Evolutionary conservation across 2,797 vertebrate species (phyloP), one percentile per base, ranked within the genome.

Genomic region (Rhinella marina): DNA sequence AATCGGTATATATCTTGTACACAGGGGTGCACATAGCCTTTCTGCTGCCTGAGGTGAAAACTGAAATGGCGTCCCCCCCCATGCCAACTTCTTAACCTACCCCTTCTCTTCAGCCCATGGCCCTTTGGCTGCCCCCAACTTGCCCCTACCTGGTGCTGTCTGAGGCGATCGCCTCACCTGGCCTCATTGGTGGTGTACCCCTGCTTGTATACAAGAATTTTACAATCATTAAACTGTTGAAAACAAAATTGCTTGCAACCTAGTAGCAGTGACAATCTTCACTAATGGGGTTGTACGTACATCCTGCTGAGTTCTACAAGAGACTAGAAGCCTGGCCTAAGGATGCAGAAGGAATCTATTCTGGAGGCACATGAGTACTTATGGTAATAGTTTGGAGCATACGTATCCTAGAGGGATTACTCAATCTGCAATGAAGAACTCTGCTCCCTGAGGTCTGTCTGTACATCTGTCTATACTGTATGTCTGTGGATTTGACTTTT

Each of bases 401-500:
- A 72, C 48, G 6, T 73, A 11, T 84, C 52, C 27, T 41, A 14
- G 7, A n/a, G 17, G 29, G 25, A 72, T 23, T 23, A 41, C 11
- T 61, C 78, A 61, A 41, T 16, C 62, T 50, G 32, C 23, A 14
- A 52, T 54, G 19, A 12, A 13, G 19, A 14, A 21, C 50, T 64
- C 77, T 21, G 27, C 54, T n/a, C 25, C 76, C 77, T 57, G 25
- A 59, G 59, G 77, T 54, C 77, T 62, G 79, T 41, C 57, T 62
- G 57, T 13, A 41, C 78, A 62, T 52, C 81, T 82, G 7, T 82
- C 23, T 21, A 23, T 68, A n/a, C 57, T 27, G n/a, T 56, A 7
- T 78, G 13, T 6, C 23, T 50, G 11, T n/a, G 1, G 11, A 52
- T 50, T 6, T n/a, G n/a, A 25, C 21, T 54, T 50, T 54, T 23